phyloP scores from a whole-genome alignment of 2,113 vertebrate species.

The Eulemur macaco region DNA sequence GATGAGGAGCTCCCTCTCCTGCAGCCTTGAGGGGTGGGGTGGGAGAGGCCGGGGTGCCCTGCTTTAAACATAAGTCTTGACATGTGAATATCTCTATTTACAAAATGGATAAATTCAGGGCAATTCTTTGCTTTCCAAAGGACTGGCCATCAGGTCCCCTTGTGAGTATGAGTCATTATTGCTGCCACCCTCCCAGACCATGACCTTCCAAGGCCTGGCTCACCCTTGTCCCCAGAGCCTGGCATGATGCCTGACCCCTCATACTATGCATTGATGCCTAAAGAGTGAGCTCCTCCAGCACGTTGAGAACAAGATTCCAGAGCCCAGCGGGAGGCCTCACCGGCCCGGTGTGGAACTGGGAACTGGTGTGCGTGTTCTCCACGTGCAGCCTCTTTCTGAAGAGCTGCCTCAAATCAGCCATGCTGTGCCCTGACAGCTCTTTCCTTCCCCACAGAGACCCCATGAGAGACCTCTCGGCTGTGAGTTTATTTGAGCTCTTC shows the following conservation, averaged over 20 bases:
- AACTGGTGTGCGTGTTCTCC: accelerated
- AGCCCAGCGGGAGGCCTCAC: background rate
- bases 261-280: accelerated
- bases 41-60: accelerated
- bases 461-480: background rate
- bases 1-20: accelerated
- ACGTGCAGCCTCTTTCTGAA: background rate
- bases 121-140: background rate
- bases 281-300: background rate
- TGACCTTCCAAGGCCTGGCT: background rate
- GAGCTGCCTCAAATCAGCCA: background rate
- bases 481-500: background rate
- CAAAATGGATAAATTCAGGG: background rate
- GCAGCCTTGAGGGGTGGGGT: too few relatives aligned
- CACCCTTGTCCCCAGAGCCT: background rate
- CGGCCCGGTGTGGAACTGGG: accelerated
- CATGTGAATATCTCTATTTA: accelerated
- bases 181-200: accelerated
- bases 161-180: accelerated
- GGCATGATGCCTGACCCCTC: background rate
- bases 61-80: background rate
- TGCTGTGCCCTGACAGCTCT: accelerated
- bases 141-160: accelerated
- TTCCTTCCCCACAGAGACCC: background rate
- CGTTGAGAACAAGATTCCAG: background rate